Percentiles rank a stretch among this genome's conserved stretches.
These are phyloP conservation scores for Anagrus nilaparvatae DNA, from an alignment of 1,140 invertebrate genomes.

Conservation along the genomic window DNA sequence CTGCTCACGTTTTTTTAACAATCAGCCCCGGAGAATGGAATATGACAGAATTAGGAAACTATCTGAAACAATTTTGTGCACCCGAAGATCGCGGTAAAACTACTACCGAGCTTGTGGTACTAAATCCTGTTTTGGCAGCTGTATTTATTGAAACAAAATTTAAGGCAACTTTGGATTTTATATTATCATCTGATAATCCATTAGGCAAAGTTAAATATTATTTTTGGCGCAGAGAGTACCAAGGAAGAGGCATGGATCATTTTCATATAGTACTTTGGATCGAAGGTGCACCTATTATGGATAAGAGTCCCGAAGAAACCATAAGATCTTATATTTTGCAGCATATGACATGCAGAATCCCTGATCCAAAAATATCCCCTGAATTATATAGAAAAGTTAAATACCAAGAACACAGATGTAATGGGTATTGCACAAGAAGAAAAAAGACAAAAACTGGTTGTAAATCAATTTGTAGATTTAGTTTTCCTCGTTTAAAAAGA, in stretches of 20 bases:
- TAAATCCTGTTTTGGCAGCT: slow-evolving; percentile 20
- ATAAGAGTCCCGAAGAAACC: neutral
- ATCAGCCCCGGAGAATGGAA: slow-evolving; percentile 29
- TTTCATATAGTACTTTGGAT: slow-evolving; percentile 20
- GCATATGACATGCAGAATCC: neutral
- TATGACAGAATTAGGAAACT: slow-evolving; percentile 21
- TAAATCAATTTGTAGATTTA: too few relatives aligned
- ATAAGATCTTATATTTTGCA: neutral
- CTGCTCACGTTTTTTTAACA: slow-evolving; percentile 29
- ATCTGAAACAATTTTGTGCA: slow-evolving; percentile 16
- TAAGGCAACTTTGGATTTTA: slow-evolving; percentile 20
- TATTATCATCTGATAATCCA: slow-evolving; percentile 19
- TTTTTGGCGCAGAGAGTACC: slow-evolving; percentile 20
- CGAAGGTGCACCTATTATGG: slow-evolving; percentile 16
- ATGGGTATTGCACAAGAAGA: too few relatives aligned
- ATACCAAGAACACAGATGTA: too few relatives aligned
- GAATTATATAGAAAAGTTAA: too few relatives aligned
- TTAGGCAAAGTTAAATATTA: slow-evolving; percentile 20
- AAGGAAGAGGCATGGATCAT: slow-evolving; percentile 16
- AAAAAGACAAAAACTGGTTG: too few relatives aligned
- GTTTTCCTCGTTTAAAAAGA: too few relatives aligned
- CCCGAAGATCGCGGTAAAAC: slow-evolving; percentile 8
- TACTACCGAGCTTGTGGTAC: slow-evolving; percentile 18
- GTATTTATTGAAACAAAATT: slow-evolving; percentile 21
- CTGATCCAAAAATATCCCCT: too few relatives aligned